A percentile compares a stretch with the other conserved stretches of the same genome.
Evolutionary conservation across 2,113 vertebrate species (phyloP).

Genomic region (Colius striatus): DNA sequence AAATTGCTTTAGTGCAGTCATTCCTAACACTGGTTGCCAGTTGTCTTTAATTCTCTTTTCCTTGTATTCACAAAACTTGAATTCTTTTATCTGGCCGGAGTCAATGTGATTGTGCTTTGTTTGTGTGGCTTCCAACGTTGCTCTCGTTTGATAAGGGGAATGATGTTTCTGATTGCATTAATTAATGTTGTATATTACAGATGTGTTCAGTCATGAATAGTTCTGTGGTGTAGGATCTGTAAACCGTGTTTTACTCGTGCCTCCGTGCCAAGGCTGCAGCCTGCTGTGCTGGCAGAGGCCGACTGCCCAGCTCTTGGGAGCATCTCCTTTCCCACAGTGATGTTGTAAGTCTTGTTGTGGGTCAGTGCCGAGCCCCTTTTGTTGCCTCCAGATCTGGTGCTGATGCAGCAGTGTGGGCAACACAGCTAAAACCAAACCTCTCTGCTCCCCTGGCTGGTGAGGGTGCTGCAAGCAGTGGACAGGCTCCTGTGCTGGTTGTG

Average conservation of each 20-base stretch:
- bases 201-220: background rate
- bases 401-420: background rate
- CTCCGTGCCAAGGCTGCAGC: background rate
- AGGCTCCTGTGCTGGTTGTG: background rate
- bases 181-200: background rate
- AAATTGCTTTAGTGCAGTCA: background rate
- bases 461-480: background rate
- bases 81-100: background rate
- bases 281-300: background rate
- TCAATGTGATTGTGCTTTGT: background rate
- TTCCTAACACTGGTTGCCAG: background rate
- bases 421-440: background rate
- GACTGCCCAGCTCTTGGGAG: accelerated
- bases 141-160: background rate
- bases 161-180: background rate
- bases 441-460: background rate
- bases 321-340: background rate
- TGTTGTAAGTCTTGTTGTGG: background rate
- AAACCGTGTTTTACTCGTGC: background rate
- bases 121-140: accelerated
- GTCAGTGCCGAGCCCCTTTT: background rate
- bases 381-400: background rate
- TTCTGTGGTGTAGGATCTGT: accelerated
- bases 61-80: background rate
- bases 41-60: background rate